A percentile compares a stretch with the other conserved stretches of the same genome.
Conservation (phyloP, 1,140 invertebrate species). For the Leptonema lineaticorne region DNA sequence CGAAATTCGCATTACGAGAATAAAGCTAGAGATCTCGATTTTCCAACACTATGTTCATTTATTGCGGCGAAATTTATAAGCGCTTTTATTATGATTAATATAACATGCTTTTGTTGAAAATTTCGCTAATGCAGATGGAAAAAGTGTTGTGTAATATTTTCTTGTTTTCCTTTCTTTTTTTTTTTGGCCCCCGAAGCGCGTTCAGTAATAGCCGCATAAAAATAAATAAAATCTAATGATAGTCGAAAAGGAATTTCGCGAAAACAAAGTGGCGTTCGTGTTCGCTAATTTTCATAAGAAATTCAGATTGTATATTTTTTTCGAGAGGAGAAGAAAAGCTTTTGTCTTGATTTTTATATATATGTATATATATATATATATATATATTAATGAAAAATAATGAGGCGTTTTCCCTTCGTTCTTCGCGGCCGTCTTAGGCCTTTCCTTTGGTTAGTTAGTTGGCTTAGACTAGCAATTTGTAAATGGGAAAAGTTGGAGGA, state of each 20-base stretch:
- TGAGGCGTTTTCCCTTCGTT: slow-evolving; percentile 8
- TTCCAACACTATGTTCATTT: too few species aligned
- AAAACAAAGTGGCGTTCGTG: slow-evolving; percentile 14
- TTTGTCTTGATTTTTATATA: slow-evolving; percentile 15
- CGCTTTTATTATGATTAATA: too few species aligned
- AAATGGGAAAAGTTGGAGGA: slow-evolving; percentile 39
- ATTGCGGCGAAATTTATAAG: too few species aligned
- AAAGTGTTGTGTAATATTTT: background rate
- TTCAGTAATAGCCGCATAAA: too few species aligned
- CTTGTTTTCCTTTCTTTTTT: background rate
- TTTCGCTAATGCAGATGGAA: too few species aligned
- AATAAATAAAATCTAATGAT: slow-evolving; percentile 13
- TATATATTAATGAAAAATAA: slow-evolving; percentile 19
- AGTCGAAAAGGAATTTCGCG: slow-evolving; percentile 5
- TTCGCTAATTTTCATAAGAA: slow-evolving; percentile 17
- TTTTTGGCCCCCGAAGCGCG: too few species aligned
- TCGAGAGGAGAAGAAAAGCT: background rate
- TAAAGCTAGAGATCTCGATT: too few species aligned
- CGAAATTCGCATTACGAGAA: too few species aligned
- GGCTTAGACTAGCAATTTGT: slow-evolving; percentile 37
- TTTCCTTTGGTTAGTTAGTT: slow-evolving; percentile 11
- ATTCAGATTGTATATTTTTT: slow-evolving; percentile 10
- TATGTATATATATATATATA: too few species aligned
- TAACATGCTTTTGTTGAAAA: too few species aligned
- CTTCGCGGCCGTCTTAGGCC: background rate